phyloP scores from a whole-genome alignment of 2,888 invertebrate species.

The Odontothrips loti region DNA sequence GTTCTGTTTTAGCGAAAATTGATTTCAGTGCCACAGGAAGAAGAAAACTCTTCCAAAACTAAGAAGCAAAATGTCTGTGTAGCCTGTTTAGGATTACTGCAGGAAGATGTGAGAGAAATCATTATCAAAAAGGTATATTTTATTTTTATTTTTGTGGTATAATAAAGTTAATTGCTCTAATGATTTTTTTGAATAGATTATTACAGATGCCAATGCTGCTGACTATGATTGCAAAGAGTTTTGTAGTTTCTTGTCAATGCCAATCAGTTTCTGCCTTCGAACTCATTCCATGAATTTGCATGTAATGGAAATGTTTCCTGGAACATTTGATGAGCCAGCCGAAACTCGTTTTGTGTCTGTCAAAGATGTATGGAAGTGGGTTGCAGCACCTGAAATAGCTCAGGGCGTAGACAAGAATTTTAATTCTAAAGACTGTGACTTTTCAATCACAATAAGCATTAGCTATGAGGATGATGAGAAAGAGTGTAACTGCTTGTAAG shows the following conservation, averaged over 20 bases:
- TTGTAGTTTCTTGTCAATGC: slow-evolving; percentile 66
- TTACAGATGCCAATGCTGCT: slow-evolving; percentile 40
- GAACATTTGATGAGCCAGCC: slow-evolving; percentile 39
- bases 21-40: not conserved
- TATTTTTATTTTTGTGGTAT: not conserved
- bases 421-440: slow-evolving; percentile 54
- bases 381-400: slow-evolving; percentile 59
- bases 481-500: slow-evolving; percentile 57
- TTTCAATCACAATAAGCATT: slow-evolving; percentile 58
- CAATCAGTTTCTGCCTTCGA: slow-evolving; percentile 61
- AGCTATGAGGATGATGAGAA: slow-evolving; percentile 53
- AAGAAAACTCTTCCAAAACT: slow-evolving; percentile 45
- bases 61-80: slow-evolving; percentile 56
- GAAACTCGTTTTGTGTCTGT: slow-evolving; percentile 43
- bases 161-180: slow-evolving; percentile 37
- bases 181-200: slow-evolving; percentile 38
- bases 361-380: slow-evolving; percentile 79
- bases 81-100: slow-evolving; percentile 69
- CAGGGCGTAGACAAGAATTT: slow-evolving; percentile 52
- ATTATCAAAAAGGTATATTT: slow-evolving; percentile 51
- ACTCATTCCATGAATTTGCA: slow-evolving; percentile 61
- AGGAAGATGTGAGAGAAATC: slow-evolving; percentile 52
- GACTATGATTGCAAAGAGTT: slow-evolving; percentile 63
- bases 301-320: slow-evolving; percentile 54
- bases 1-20: not conserved